Conservation (phyloP, 2,888 invertebrate genomes). For the Trypoxylon attenuatum region DNA sequence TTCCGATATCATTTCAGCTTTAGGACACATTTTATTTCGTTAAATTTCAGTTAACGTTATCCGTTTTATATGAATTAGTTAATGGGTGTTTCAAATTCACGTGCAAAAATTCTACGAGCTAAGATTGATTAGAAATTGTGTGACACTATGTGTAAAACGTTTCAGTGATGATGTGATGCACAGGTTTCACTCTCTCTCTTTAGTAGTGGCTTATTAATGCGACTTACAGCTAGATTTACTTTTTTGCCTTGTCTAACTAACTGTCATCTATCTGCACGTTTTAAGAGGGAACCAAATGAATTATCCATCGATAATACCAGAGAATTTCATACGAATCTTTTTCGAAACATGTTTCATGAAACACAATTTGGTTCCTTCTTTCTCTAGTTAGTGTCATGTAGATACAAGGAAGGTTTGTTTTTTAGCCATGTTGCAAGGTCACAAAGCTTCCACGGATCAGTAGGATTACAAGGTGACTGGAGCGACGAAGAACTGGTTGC, state of each 20-base stretch:
- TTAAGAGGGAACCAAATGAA: constrained; percentile 33
- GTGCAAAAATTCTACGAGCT: no score
- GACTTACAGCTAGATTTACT: constrained; percentile 33
- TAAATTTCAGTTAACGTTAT: constrained; percentile 8
- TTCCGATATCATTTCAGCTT: constrained; percentile 10
- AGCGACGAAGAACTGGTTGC: constrained; percentile 64
- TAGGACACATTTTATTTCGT: constrained; percentile 10
- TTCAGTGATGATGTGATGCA: constrained; percentile 2
- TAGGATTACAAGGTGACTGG: constrained; percentile 72
- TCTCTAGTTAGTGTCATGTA: no score
- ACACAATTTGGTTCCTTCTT: constrained; percentile 35
- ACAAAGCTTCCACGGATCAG: constrained; percentile 80
- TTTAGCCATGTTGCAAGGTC: constrained; percentile 79
- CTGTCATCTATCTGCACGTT: constrained; percentile 33
- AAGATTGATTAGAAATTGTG: background rate
- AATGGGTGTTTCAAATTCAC: constrained; percentile 1
- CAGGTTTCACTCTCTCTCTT: constrained; percentile 19
- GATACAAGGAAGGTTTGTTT: constrained; percentile 34
- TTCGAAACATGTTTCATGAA: constrained; percentile 1
- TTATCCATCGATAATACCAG: background rate
- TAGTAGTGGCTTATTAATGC: constrained; percentile 37
- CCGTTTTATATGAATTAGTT: constrained; percentile 4
- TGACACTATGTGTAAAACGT: constrained; percentile 5
- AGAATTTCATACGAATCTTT: background rate
- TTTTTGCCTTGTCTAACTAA: constrained; percentile 15